Conservation (phyloP, 2,888 invertebrate species). For the Chrysodeixis includens region DNA sequence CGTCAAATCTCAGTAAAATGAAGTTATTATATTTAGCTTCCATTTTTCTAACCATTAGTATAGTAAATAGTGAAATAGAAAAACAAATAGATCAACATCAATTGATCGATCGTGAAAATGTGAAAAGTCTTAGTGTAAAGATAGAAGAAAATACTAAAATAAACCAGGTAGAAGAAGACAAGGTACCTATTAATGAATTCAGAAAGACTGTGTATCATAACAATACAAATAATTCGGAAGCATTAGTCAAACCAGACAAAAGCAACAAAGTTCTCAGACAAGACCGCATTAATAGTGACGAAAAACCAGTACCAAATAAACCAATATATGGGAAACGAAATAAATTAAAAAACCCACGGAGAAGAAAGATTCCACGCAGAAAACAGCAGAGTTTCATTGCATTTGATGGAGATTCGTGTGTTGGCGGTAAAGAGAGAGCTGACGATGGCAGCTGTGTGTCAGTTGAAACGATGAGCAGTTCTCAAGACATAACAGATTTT, state of each 20-base stretch:
- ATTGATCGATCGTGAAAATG: background rate
- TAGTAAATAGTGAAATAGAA: background rate
- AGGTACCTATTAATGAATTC: background rate
- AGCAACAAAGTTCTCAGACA: background rate
- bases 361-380: no score
- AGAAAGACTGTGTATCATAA: background rate
- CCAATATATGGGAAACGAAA: background rate
- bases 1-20: background rate
- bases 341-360: background rate
- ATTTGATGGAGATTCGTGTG: constrained; percentile 19
- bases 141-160: background rate
- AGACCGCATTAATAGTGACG: background rate
- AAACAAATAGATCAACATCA: background rate
- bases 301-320: background rate
- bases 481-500: constrained; percentile 16
- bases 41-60: background rate
- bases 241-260: no score
- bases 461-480: constrained; percentile 22
- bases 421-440: constrained; percentile 19
- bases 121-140: no score
- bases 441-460: constrained; percentile 32
- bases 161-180: background rate
- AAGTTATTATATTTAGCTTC: background rate
- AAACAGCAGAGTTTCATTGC: no score
- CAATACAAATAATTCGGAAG: background rate